phyloP scores from a whole-genome alignment of 2,888 invertebrate species.

The Pristionchus exspectatus region DNA sequence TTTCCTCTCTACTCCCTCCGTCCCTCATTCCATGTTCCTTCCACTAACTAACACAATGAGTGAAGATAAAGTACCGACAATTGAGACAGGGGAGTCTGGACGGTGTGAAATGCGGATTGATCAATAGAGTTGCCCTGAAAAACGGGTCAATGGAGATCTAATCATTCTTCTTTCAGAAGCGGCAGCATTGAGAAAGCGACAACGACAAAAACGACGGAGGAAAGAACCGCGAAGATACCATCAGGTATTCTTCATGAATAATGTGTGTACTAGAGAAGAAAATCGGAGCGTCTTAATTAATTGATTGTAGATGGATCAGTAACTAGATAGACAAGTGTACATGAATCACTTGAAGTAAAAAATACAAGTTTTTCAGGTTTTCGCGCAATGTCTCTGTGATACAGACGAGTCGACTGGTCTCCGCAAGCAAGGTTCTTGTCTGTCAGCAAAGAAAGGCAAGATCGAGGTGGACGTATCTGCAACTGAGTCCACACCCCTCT shows the following conservation, averaged over 20 bases:
- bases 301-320: background rate
- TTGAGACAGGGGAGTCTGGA: background rate
- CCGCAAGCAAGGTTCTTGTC: conserved; percentile 59
- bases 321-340: background rate
- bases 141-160: background rate
- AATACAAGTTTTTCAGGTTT: conserved; percentile 64
- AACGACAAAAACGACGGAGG: conserved; percentile 44
- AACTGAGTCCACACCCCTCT: conserved; percentile 64
- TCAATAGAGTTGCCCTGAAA: background rate
- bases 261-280: background rate
- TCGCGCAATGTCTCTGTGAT: conserved; percentile 77
- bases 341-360: background rate
- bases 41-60: conserved; percentile 40
- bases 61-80: background rate
- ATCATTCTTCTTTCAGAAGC: background rate
- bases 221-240: conserved; percentile 54
- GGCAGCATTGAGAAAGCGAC: conserved; percentile 18
- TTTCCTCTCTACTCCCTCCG: background rate
- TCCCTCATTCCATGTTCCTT: conserved; percentile 35
- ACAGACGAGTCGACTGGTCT: conserved; percentile 74
- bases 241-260: conserved; percentile 6
- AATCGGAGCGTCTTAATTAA: background rate
- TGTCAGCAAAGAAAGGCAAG: conserved; percentile 59
- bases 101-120: background rate
- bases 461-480: conserved; percentile 62